Evolutionary conservation across 2,113 vertebrate species (phyloP), one percentile per base, ranked within the genome.

Genomic region (Malurus alboscapulatus): DNA sequence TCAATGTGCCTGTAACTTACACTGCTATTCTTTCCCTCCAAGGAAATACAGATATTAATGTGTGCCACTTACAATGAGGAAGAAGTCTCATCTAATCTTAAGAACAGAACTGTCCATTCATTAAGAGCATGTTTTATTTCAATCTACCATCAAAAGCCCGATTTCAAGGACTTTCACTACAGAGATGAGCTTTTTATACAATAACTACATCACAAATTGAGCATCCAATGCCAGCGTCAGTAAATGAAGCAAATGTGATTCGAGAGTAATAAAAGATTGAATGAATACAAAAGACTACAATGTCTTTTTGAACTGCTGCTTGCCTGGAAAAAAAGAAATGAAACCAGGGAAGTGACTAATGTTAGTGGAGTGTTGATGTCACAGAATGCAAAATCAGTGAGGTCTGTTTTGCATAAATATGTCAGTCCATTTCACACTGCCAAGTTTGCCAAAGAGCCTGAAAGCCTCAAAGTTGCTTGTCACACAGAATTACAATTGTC

Each of bases 91-190:
- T 81, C 50, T 77, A 24, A 24, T 87, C 36, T 54, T 45, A 67
- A 81, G 32, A 86, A 73, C 2, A 2, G 61, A 89, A 63, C 44
- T 5, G 2, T 36, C 68, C 61, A 36, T 80, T 90, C 80, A 86
- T 68, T 83, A 86, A 75, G 68, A 88, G 48, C 27, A n/a, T 16
- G 32, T 48, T 90, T 92, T 92, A 88, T 66, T 85, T 84, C 85
- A 90, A 63, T 45, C 30, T 73, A 77, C 44, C 57, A 94, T 62
- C 65, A 68, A 94, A 94, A 91, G 54, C 83, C 58, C 16, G 1
- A 81, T 84, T 94, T 67, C 83, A 87, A 94, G 88, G 68, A 91
- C 90, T 69, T 82, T 47, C 40, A 65, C 42, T 45, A 55, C 29
- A 75, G 36, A 88, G 19, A 57, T 57, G 61, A 91, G 36, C 27